phyloP scores from a whole-genome alignment of 2,797 vertebrate genomes.

The Telmatherina bonti region DNA sequence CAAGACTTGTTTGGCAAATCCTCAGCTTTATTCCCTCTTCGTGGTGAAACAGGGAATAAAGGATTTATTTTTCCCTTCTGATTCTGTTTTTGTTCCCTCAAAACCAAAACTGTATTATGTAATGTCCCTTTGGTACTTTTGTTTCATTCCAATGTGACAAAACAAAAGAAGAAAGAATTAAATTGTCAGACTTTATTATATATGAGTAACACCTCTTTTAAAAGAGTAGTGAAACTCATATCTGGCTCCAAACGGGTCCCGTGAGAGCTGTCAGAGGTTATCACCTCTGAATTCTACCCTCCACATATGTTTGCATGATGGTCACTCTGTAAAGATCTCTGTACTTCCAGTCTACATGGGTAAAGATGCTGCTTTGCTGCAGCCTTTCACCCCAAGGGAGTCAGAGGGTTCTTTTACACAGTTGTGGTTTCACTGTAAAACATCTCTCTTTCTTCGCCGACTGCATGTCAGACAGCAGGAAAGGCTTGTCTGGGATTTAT shows the following conservation, averaged over 20 bases:
- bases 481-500: constrained; percentile 74
- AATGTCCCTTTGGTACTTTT: constrained; percentile 2
- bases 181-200: background rate
- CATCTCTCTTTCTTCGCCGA: constrained; percentile 60
- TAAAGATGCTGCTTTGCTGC: constrained; percentile 66
- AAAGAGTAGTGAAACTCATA: constrained; percentile 43
- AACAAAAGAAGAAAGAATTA: too few species aligned
- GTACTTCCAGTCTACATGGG: constrained; percentile 49
- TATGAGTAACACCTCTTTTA: constrained; percentile 23
- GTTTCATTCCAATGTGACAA: background rate
- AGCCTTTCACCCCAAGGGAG: constrained; percentile 52
- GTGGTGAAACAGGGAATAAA: constrained; percentile 14
- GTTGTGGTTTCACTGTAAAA: constrained; percentile 75
- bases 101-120: constrained; percentile 21
- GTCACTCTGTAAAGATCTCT: constrained; percentile 44
- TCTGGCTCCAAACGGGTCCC: constrained; percentile 59
- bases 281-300: constrained; percentile 55
- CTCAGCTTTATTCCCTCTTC: constrained; percentile 17
- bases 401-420: constrained; percentile 68
- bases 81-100: constrained; percentile 7
- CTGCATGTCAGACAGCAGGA: constrained; percentile 73
- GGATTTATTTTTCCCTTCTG: constrained; percentile 1
- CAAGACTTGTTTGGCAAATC: constrained; percentile 30
- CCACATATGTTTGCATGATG: constrained; percentile 45
- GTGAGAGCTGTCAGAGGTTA: constrained; percentile 54